Conservation (phyloP, 1,140 invertebrate genomes). For the Macrocentrus cingulum region DNA sequence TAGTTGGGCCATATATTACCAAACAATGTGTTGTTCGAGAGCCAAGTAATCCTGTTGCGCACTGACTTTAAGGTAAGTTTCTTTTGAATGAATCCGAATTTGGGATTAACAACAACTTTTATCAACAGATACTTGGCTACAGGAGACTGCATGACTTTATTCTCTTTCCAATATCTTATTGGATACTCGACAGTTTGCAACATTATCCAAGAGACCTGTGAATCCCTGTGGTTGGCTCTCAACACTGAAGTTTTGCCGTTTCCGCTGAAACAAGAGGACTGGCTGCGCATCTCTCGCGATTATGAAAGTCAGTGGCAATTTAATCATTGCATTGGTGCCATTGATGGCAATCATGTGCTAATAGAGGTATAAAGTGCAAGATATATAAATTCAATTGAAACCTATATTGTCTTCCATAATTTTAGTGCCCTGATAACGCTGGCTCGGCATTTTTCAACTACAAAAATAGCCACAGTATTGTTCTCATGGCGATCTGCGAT, state of each 20-base stretch:
- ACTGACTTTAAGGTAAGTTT: too few species aligned
- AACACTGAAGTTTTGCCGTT: constrained; percentile 12
- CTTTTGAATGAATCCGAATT: too few species aligned
- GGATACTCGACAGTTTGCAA: constrained; percentile 1
- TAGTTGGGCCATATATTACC: too few species aligned
- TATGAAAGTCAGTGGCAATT: constrained; percentile 31
- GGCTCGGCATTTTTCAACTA: constrained; percentile 52
- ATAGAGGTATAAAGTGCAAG: constrained; percentile 31
- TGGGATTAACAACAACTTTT: too few species aligned
- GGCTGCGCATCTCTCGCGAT: constrained; percentile 28
- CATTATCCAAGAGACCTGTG: constrained; percentile 23
- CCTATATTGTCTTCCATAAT: constrained; percentile 10
- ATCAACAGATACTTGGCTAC: too few species aligned
- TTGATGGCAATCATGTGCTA: constrained; percentile 29
- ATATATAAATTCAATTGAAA: neutral
- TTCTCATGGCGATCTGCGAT: constrained; percentile 51
- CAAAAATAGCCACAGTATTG: constrained; percentile 49
- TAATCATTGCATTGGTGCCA: constrained; percentile 28
- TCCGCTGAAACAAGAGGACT: constrained; percentile 16
- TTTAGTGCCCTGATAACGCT: constrained; percentile 35
- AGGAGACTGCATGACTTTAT: too few species aligned
- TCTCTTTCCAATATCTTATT: too few species aligned
- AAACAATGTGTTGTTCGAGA: too few species aligned
- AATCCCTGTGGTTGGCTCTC: constrained; percentile 11
- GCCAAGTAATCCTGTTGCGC: too few species aligned